phyloP scores from a whole-genome alignment of 2,888 invertebrate species.

The Nesidiocoris tenuis region DNA sequence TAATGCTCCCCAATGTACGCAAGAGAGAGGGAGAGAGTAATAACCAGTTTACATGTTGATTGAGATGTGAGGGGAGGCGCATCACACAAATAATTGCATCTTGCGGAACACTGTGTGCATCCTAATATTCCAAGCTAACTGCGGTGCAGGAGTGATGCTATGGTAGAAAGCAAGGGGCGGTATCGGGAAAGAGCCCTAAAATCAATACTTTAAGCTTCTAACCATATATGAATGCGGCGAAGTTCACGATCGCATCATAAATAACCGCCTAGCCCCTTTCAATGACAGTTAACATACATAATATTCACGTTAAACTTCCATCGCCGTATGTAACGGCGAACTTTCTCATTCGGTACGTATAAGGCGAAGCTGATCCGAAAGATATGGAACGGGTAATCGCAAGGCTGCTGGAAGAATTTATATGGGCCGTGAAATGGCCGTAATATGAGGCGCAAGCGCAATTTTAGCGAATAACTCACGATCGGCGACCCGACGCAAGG shows the following conservation, averaged over 20 bases:
- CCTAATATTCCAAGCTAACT: constrained; percentile 6
- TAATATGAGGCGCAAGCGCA: background rate
- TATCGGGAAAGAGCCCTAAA: constrained; percentile 1
- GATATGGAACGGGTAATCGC: background rate
- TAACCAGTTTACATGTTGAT: constrained; percentile 27
- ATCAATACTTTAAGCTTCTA: constrained; percentile 4
- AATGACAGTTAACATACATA: background rate
- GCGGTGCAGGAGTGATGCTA: too few relatives aligned
- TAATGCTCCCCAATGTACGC: background rate
- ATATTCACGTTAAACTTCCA: background rate
- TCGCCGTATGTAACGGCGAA: too few relatives aligned
- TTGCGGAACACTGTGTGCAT: constrained; percentile 22
- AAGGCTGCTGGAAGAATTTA: background rate
- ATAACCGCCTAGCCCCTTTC: background rate
- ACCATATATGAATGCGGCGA: background rate
- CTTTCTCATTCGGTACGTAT: too few relatives aligned
- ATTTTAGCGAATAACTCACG: background rate
- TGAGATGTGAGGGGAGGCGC: constrained; percentile 23
- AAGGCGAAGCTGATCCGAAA: background rate
- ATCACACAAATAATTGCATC: constrained; percentile 21
- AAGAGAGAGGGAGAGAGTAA: background rate
- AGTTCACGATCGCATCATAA: background rate
- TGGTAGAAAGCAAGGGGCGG: too few relatives aligned
- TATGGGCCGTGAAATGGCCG: background rate
- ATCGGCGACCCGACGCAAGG: background rate